Evolutionary conservation across 2,888 invertebrate genomes (phyloP).

Genomic region (Iphiclides podalirius): DNA sequence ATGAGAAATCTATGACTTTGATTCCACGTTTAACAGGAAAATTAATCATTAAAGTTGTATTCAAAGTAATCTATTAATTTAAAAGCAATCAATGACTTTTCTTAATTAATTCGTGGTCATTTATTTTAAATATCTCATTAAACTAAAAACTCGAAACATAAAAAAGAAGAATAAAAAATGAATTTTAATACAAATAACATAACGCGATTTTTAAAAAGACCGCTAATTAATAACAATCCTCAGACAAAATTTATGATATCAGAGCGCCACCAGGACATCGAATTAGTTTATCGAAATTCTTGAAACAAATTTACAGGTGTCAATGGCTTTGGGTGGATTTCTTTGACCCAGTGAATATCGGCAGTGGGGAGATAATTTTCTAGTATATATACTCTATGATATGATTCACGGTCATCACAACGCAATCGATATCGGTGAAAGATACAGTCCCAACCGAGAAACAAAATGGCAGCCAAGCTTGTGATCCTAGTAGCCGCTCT

Average conservation of each 20-base stretch:
- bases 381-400: conserved; percentile 67
- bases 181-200: too few relatives aligned
- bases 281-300: conserved; percentile 21
- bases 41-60: too few relatives aligned
- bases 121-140: too few relatives aligned
- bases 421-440: conserved; percentile 55
- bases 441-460: conserved; percentile 37
- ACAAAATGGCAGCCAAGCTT: conserved; percentile 53
- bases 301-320: conserved; percentile 19
- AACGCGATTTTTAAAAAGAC: conserved; percentile 1
- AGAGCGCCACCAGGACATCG: conserved; percentile 10
- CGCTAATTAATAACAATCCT: conserved; percentile 9
- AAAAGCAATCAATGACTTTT: too few relatives aligned
- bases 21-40: too few relatives aligned
- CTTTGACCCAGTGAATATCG: conserved; percentile 22
- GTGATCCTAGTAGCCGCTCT: conserved; percentile 47
- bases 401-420: conserved; percentile 60
- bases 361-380: conserved; percentile 58
- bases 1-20: too few relatives aligned
- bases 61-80: too few relatives aligned
- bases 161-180: too few relatives aligned
- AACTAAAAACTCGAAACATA: too few relatives aligned
- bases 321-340: conserved; percentile 16
- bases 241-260: conserved; percentile 13
- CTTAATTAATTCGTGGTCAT: too few relatives aligned